Evolutionary conservation across 2,113 vertebrate genomes (phyloP), one percentile per base, ranked within the genome.

Genomic region (Sphyrna mokarran): DNA sequence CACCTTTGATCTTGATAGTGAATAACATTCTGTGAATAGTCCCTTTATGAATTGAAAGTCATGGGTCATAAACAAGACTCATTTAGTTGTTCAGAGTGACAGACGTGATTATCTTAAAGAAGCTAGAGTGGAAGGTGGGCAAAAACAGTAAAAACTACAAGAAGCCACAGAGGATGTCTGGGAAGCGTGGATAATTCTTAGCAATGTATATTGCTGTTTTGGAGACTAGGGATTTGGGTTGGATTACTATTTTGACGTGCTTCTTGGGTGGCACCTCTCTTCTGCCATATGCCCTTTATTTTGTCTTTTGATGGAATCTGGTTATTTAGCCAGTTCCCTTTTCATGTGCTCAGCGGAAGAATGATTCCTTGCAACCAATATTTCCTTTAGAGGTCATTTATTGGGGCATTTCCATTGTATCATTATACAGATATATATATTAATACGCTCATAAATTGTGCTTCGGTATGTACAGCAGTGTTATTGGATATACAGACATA

Each of bases 401-500:
- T 93, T 93, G 29, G 20, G 58, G 0, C 37, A 37, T 66, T n/a
- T 66, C 61, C 29, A 93, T 93, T 93, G 18, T 66, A 93, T n/a
- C 86, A 89, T 61, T 89, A 63, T 66, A 63, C n/a, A 63, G 1
- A 91, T n/a, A 66, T 66, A 91, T n/a, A 91, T 63, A 63, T 66
- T 63, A 66, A 22, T 93, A 63, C 9, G 33, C 33, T 68, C 89
- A 68, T 66, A 93, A 93, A 93, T 66, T 93, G 14, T 90, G 29
- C 54, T 90, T 13, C 7, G 48, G 26, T 33, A 61, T 90, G 54
- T 66, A 93, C 33, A 66, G 89, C 89, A 66, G 7, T 37, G 89
- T 66, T 63, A 93, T 68, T 63, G 87, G 87, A 91, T 91, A 91
- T 91, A 63, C 58, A 93, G 61, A 66, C 89, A 93, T 63, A n/a